phyloP scores from a whole-genome alignment of 2,888 invertebrate species.

The Drosophila meridiana region DNA sequence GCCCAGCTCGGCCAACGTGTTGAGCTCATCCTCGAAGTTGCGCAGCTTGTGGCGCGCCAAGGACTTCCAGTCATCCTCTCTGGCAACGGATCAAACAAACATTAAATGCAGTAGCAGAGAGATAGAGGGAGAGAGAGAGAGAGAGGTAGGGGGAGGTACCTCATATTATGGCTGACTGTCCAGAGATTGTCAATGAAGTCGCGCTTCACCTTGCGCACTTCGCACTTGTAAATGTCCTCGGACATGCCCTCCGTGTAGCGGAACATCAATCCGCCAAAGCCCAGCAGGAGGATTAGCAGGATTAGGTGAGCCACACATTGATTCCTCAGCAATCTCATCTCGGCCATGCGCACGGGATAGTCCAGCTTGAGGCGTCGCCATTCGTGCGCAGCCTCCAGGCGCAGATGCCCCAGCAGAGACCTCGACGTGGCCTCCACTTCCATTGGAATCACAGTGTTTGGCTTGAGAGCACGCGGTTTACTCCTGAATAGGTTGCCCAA shows the following conservation, averaged over 20 bases:
- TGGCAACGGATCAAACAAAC: conserved; percentile 60
- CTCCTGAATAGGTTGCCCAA: conserved; percentile 22
- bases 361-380: conserved; percentile 88
- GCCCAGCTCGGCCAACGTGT: conserved; percentile 93
- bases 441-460: background rate
- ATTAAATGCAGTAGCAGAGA: background rate
- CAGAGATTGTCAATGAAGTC: conserved; percentile 94
- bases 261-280: conserved; percentile 92
- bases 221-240: conserved; percentile 94
- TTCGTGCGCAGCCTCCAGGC: conserved; percentile 85
- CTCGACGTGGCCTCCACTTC: conserved; percentile 50
- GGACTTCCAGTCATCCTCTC: conserved; percentile 96
- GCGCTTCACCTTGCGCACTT: conserved; percentile 93
- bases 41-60: conserved; percentile 92
- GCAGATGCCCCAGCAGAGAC: conserved; percentile 84
- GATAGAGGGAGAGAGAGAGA: conserved; percentile 27
- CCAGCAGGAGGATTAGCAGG: conserved; percentile 90
- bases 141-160: conserved; percentile 79
- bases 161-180: conserved; percentile 92
- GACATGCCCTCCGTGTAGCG: conserved; percentile 93
- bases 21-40: conserved; percentile 94
- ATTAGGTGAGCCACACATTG: conserved; percentile 89
- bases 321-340: conserved; percentile 87
- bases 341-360: conserved; percentile 86
- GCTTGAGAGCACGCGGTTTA: background rate